phyloP scores from a whole-genome alignment of 2,113 vertebrate species.

The Vombatus ursinus region DNA sequence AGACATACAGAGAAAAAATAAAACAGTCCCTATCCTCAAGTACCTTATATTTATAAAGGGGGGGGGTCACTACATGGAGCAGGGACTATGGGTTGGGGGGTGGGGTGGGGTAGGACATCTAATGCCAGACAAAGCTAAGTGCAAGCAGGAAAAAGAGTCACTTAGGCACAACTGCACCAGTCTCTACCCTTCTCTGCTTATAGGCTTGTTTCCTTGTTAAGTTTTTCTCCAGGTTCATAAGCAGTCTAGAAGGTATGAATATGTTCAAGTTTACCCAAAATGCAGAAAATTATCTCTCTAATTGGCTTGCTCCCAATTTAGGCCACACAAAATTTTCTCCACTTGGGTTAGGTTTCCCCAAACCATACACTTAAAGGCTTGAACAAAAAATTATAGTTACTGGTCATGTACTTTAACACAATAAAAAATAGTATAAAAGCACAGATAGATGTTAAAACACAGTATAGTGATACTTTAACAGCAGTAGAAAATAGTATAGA shows the following conservation, averaged over 20 bases:
- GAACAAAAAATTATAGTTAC: neutral
- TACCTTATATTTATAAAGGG: neutral
- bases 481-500: too few species aligned
- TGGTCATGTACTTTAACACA: neutral
- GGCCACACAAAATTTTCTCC: neutral
- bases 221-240: neutral
- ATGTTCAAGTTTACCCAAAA: neutral
- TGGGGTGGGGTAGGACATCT: neutral
- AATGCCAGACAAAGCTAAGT: neutral
- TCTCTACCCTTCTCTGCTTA: neutral
- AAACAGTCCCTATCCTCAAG: neutral
- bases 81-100: neutral
- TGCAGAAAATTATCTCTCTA: neutral
- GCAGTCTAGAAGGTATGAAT: neutral
- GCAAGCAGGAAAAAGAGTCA: neutral
- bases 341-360: neutral
- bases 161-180: neutral
- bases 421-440: neutral
- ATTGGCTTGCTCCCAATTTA: neutral
- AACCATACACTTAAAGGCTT: neutral
- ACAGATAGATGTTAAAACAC: too few species aligned
- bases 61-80: neutral
- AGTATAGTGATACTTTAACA: too few species aligned
- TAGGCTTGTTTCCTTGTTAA: neutral
- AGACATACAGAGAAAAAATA: neutral